A percentile compares a stretch with the other conserved stretches of the same genome.
phyloP scores from a whole-genome alignment of 2,113 vertebrate species.

The Echinops telfairi region DNA sequence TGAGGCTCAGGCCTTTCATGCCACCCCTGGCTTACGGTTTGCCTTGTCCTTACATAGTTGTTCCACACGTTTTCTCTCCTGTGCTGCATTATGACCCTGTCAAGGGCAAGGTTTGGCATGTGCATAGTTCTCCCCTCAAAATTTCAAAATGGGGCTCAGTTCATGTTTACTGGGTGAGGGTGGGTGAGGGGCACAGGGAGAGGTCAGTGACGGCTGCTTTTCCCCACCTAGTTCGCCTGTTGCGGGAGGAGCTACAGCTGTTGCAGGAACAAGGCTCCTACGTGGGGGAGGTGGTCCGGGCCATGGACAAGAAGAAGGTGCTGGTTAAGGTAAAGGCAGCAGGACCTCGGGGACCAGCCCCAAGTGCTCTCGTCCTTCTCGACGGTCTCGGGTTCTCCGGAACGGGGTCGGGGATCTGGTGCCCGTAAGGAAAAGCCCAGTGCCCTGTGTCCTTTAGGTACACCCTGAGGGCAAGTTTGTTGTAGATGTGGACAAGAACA shows the following conservation, averaged over 20 bases:
- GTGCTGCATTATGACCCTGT: background rate
- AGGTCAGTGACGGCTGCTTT: background rate
- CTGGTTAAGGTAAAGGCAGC: slow-evolving; percentile 93
- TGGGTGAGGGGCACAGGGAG: slow-evolving; percentile 70
- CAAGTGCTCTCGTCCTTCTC: background rate
- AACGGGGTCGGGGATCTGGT: background rate
- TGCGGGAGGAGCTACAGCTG: slow-evolving; percentile 97
- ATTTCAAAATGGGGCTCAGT: background rate
- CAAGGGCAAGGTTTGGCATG: background rate
- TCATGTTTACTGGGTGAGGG: background rate
- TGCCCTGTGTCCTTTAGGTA: slow-evolving; percentile 87
- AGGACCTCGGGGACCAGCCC: background rate
- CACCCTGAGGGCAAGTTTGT: slow-evolving; percentile 99
- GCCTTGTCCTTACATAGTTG: background rate
- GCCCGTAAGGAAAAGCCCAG: background rate
- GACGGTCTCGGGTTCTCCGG: background rate
- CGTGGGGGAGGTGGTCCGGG: slow-evolving; percentile 97
- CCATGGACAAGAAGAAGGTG: slow-evolving; percentile 99
- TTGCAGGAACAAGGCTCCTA: slow-evolving; percentile 99
- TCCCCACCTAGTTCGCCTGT: slow-evolving; percentile 90
- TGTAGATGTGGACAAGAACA: slow-evolving; percentile 99
- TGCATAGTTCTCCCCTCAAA: background rate
- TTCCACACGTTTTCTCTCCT: background rate
- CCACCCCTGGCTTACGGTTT: background rate
- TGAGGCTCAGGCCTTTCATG: background rate